These are phyloP conservation scores for Cataglyphis cursor DNA, from an alignment of 2,888 invertebrate species.

Conservation along the genomic window DNA sequence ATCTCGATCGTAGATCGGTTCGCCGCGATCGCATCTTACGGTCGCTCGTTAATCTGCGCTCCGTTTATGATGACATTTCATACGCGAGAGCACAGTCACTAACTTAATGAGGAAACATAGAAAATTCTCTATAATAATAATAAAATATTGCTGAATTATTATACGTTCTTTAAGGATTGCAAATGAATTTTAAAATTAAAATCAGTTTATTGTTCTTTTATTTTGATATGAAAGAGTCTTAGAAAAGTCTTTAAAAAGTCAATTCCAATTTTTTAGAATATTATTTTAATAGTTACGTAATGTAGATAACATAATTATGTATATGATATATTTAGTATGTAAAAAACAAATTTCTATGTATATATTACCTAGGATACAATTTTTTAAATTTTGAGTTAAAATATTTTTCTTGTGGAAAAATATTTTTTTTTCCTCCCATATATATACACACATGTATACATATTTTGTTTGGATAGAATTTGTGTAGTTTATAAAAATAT, in stretches of 20 bases:
- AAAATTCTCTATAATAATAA: neutral
- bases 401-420: neutral
- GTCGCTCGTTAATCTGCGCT: slow-evolving; percentile 43
- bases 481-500: neutral
- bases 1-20: slow-evolving; percentile 46
- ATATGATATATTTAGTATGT: neutral
- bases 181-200: no score
- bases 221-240: neutral
- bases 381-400: neutral
- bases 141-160: neutral
- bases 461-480: neutral
- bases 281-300: neutral
- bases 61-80: neutral
- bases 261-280: neutral
- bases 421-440: neutral
- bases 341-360: no score
- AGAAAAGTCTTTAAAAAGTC: neutral
- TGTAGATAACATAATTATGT: neutral
- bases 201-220: neutral
- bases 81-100: slow-evolving; percentile 2
- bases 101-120: neutral
- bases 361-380: neutral
- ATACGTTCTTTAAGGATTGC: neutral
- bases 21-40: slow-evolving; percentile 9
- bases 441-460: neutral